Evolutionary conservation across 2,888 invertebrate species (phyloP).

Genomic region (Incurvaria masculella): DNA sequence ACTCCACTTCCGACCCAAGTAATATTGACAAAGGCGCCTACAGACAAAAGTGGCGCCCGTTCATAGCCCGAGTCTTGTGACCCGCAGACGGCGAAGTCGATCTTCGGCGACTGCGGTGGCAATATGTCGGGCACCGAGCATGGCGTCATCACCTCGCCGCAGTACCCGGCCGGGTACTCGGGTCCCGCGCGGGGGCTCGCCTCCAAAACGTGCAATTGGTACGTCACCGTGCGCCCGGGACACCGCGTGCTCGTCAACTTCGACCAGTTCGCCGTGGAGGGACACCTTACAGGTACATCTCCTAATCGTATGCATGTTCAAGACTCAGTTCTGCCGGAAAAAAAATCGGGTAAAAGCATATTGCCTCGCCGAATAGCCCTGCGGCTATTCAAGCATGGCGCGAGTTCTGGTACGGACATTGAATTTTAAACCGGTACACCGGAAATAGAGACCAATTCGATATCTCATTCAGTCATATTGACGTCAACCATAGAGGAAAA

Average conservation of each 20-base stretch:
- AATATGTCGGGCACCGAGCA: constrained; percentile 83
- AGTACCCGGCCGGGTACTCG: constrained; percentile 88
- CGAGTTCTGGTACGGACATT: too few relatives aligned
- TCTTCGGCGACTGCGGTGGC: constrained; percentile 90
- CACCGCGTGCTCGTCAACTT: constrained; percentile 90
- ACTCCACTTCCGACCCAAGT: too few relatives aligned
- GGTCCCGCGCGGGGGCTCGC: constrained; percentile 75
- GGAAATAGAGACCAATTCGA: too few relatives aligned
- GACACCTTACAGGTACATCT: constrained; percentile 85
- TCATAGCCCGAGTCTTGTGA: background rate
- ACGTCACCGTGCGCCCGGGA: constrained; percentile 81
- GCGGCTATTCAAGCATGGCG: too few relatives aligned
- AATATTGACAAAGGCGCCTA: background rate
- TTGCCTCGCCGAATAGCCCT: too few relatives aligned
- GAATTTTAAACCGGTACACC: too few relatives aligned
- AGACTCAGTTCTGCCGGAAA: too few relatives aligned
- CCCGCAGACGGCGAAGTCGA: constrained; percentile 68
- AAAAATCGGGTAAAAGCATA: too few relatives aligned
- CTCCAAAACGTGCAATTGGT: constrained; percentile 95
- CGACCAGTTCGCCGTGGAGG: constrained; percentile 90
- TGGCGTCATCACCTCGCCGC: constrained; percentile 84
- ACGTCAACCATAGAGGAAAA: too few relatives aligned
- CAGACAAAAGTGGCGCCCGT: background rate
- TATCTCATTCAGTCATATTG: too few relatives aligned
- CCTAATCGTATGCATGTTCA: too few relatives aligned